These are phyloP conservation scores for Stenichneumon culpator DNA, from an alignment of 2,888 invertebrate genomes.

Conservation along the genomic window DNA sequence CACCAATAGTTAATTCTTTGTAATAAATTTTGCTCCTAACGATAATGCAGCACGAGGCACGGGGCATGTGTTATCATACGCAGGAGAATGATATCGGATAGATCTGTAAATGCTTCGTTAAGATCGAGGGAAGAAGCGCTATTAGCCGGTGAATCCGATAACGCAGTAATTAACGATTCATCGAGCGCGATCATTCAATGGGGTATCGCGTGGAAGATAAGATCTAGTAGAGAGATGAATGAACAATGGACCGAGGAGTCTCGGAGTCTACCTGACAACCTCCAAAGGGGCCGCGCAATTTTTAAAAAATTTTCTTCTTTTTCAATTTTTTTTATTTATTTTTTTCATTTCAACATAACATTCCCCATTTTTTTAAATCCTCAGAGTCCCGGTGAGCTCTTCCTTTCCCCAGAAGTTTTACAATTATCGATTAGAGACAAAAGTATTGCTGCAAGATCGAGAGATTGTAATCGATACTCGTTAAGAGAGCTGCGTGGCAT, in stretches of 20 bases:
- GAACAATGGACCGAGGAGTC: conserved; percentile 67
- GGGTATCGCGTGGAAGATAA: conserved; percentile 65
- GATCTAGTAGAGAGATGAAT: conserved; percentile 69
- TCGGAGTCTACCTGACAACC: conserved; percentile 65
- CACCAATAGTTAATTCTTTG: conserved; percentile 2
- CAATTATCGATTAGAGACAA: conserved; percentile 63
- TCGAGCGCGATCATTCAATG: conserved; percentile 78
- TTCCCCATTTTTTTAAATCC: conserved; percentile 29
- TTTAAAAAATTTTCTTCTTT: not conserved
- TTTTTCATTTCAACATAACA: conserved; percentile 21
- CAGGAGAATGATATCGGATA: conserved; percentile 46
- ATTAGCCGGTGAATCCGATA: conserved; percentile 59
- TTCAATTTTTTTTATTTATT: conserved; percentile 16
- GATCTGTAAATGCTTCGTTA: conserved; percentile 59
- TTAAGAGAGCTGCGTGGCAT: conserved; percentile 65
- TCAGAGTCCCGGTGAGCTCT: conserved; percentile 50
- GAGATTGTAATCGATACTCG: conserved; percentile 68
- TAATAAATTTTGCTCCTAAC: not conserved
- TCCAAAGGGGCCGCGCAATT: conserved; percentile 63
- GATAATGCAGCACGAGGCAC: not conserved
- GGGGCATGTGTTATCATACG: conserved; percentile 3
- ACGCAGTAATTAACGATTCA: conserved; percentile 78
- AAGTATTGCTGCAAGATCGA: conserved; percentile 64
- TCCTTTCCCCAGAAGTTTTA: conserved; percentile 48
- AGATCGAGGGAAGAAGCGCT: conserved; percentile 48